Percentiles rank a stretch among this genome's conserved stretches.
phyloP scores from a whole-genome alignment of 2,113 vertebrate genomes.

The Cottus gobio region DNA sequence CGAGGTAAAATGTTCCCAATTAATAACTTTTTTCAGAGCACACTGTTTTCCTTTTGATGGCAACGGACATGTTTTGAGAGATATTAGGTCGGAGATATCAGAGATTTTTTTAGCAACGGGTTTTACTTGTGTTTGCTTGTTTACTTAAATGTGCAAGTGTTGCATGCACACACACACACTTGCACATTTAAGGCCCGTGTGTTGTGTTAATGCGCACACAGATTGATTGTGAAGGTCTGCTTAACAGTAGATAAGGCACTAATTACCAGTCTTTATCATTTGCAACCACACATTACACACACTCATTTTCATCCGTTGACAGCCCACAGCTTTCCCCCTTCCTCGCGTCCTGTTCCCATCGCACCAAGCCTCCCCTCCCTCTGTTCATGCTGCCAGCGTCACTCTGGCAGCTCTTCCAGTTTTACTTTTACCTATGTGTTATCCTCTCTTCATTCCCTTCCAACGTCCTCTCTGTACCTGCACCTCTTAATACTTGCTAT shows the following conservation, averaged over 20 bases:
- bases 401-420: conserved; percentile 37
- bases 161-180: neutral
- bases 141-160: too few species aligned
- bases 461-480: conserved; percentile 19
- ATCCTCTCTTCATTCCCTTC: conserved; percentile 39
- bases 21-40: neutral
- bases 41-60: neutral
- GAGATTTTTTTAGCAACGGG: neutral
- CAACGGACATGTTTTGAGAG: neutral
- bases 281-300: conserved; percentile 43
- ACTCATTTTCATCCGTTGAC: conserved; percentile 46
- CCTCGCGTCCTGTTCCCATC: conserved; percentile 7
- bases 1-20: neutral
- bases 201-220: conserved; percentile 30
- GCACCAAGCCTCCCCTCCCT: conserved; percentile 2
- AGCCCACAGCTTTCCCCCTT: conserved; percentile 33
- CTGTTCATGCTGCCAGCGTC: conserved; percentile 24
- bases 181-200: conserved; percentile 4
- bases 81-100: neutral
- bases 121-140: neutral
- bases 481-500: conserved; percentile 26
- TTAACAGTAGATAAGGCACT: conserved; percentile 53
- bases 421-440: conserved; percentile 40
- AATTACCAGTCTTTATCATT: conserved; percentile 58
- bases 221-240: conserved; percentile 49